Percentiles rank a stretch among this genome's conserved stretches.
phyloP scores from a whole-genome alignment of 1,140 invertebrate genomes.

The Hydropsyche tenuis region DNA sequence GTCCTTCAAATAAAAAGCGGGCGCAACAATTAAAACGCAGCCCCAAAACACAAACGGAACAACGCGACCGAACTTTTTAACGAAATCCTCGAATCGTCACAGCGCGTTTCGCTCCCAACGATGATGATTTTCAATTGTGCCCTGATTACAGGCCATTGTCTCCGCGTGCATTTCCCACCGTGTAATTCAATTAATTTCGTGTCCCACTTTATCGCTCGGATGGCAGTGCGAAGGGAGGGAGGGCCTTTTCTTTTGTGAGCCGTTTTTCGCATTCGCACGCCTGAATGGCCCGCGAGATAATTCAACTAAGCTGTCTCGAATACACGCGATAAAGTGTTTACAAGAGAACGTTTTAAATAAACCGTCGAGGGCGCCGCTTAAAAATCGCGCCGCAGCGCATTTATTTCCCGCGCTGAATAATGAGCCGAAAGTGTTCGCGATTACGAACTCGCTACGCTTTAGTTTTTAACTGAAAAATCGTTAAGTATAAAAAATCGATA shows the following conservation, averaged over 20 bases:
- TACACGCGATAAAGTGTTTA: slow-evolving; percentile 37
- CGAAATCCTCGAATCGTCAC: slow-evolving; percentile 30
- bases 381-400: slow-evolving; percentile 39
- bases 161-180: slow-evolving; percentile 40
- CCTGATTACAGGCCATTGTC: slow-evolving; percentile 48
- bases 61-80: slow-evolving; percentile 26
- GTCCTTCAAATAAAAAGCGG: slow-evolving; percentile 33
- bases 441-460: not conserved
- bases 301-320: slow-evolving; percentile 32
- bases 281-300: slow-evolving; percentile 25
- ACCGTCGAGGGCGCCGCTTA: slow-evolving; percentile 39
- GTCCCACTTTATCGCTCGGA: slow-evolving; percentile 27
- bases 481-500: too few relatives aligned
- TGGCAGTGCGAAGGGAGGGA: not conserved
- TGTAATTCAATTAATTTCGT: slow-evolving; percentile 47
- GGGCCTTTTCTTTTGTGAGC: slow-evolving; percentile 5
- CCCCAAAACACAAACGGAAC: slow-evolving; percentile 18
- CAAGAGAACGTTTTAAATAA: slow-evolving; percentile 42
- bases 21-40: slow-evolving; percentile 40
- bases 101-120: slow-evolving; percentile 20
- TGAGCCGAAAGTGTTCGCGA: slow-evolving; percentile 4
- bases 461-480: too few relatives aligned
- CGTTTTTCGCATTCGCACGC: slow-evolving; percentile 32
- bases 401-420: slow-evolving; percentile 13
- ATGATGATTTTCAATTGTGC: slow-evolving; percentile 47